Percentiles rank a stretch among this genome's conserved stretches.
phyloP scores from a whole-genome alignment of 1,140 invertebrate genomes.

The Drosophila tristis region DNA sequence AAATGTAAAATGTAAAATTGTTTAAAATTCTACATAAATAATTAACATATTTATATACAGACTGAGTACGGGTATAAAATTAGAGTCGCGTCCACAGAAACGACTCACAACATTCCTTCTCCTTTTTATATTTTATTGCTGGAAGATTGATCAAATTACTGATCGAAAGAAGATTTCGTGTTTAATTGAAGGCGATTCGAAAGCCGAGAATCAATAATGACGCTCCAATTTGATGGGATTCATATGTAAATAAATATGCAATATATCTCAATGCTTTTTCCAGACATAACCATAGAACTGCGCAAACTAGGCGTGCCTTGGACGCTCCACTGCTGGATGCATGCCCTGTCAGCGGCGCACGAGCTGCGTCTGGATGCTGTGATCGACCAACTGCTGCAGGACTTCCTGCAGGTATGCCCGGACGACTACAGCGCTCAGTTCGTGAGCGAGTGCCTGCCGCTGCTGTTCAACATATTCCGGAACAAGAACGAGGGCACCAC shows the following conservation, averaged over 20 bases:
- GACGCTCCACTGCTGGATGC: constrained; percentile 96
- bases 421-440: constrained; percentile 94
- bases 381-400: constrained; percentile 95
- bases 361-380: constrained; percentile 92
- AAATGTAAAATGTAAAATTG: too few relatives aligned
- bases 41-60: too few relatives aligned
- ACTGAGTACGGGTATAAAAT: too few relatives aligned
- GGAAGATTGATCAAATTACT: background rate
- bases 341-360: constrained; percentile 93
- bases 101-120: too few relatives aligned
- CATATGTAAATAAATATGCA: background rate
- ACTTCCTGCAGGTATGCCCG: constrained; percentile 94
- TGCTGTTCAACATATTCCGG: constrained; percentile 95
- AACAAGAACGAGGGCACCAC: constrained; percentile 97
- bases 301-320: constrained; percentile 93
- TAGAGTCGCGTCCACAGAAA: too few relatives aligned
- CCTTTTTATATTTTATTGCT: background rate
- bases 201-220: too few relatives aligned
- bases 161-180: too few relatives aligned
- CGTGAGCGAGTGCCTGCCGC: constrained; percentile 94
- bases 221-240: background rate
- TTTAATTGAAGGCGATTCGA: too few relatives aligned
- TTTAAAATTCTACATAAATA: too few relatives aligned
- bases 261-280: background rate
- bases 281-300: constrained; percentile 94